These are phyloP conservation scores for Latrodectus hesperus DNA, from an alignment of 2,888 invertebrate species.

Conservation along the genomic window DNA sequence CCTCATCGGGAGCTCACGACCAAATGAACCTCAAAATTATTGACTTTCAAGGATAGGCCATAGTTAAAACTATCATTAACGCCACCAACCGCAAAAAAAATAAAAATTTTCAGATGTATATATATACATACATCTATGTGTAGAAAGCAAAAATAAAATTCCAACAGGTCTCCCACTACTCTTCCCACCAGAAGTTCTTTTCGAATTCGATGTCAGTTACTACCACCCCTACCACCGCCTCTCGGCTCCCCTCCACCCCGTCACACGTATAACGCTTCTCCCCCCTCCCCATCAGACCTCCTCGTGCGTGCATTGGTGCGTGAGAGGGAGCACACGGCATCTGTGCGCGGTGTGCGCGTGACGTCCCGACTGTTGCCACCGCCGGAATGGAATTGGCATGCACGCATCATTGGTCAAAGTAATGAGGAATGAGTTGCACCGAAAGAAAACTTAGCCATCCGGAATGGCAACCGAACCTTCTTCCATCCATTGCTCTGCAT, in stretches of 20 bases:
- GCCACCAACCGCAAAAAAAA: neutral
- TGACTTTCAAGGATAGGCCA: neutral
- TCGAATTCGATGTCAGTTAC: slow-evolving; percentile 26
- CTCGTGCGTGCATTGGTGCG: slow-evolving; percentile 50
- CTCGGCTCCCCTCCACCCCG: neutral
- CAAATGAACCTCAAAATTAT: slow-evolving; percentile 26
- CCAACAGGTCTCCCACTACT: slow-evolving; percentile 37
- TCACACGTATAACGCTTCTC: neutral
- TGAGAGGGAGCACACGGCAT: slow-evolving; percentile 24
- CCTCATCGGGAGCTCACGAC: neutral
- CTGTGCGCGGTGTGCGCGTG: slow-evolving; percentile 53
- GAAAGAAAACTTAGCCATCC: slow-evolving; percentile 68
- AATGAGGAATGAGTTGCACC: slow-evolving; percentile 63
- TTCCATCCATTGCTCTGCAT: neutral
- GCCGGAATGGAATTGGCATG: slow-evolving; percentile 65
- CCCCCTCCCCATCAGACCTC: neutral
- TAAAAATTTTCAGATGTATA: too few relatives aligned
- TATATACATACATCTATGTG: neutral
- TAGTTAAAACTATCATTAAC: neutral
- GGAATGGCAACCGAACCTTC: slow-evolving; percentile 66
- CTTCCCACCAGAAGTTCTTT: neutral
- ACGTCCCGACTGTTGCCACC: slow-evolving; percentile 65
- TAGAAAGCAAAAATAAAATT: slow-evolving; percentile 47
- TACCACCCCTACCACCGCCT: slow-evolving; percentile 11
- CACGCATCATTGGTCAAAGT: slow-evolving; percentile 69